Evolutionary conservation across 2,888 invertebrate genomes (phyloP), one percentile per base, ranked within the genome.

Genomic region (Microplitis deprimator): DNA sequence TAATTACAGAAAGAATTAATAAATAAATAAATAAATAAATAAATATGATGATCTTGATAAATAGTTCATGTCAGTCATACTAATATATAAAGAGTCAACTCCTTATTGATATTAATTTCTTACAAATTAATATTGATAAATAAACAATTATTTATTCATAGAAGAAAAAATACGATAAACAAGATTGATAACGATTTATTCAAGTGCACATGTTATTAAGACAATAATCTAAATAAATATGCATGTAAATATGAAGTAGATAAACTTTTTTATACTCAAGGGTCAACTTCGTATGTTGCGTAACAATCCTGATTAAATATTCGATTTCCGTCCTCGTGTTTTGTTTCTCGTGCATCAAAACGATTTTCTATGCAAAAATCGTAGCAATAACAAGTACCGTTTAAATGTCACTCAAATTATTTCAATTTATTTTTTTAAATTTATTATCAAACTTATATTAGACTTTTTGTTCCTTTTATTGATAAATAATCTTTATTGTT

Each of bases 301-400:
- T 64, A 75, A 75, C 17, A 50, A 16, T 4, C 1, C 13, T 59
- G 64, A 75, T 75, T 40, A 62, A 65, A 64, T 64, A 65, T 70
- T 75, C 70, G 16, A 75, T 64, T 69, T 75, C 75, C 65, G 50
- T 6, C 10, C 20, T 69, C 62, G 41, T 65, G 38, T 29, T 8
- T 59, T 65, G 38, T 16, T 8, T 59, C 70, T 20, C 29, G 29
- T 69, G 65, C 16, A 69, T 75, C 17, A 13, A 50, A 70, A 70
- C 65, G 62, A 70, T 61, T 75, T 68, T 61, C 67, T 29, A 29
- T 8, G 59, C 59, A 67, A 68, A 39, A 62, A 4, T 20, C 10
- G 65, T 29, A 20, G n/a, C 39, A 13, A 38, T 67, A 39, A 13
- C 67, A 10, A 8, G 39, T 13, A 5, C 8, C 67, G 39, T n/a